Percentiles rank a stretch among this genome's conserved stretches.
These are phyloP conservation scores for Protonibea diacanthus DNA, from an alignment of 2,797 vertebrate genomes.

Conservation along the genomic window DNA sequence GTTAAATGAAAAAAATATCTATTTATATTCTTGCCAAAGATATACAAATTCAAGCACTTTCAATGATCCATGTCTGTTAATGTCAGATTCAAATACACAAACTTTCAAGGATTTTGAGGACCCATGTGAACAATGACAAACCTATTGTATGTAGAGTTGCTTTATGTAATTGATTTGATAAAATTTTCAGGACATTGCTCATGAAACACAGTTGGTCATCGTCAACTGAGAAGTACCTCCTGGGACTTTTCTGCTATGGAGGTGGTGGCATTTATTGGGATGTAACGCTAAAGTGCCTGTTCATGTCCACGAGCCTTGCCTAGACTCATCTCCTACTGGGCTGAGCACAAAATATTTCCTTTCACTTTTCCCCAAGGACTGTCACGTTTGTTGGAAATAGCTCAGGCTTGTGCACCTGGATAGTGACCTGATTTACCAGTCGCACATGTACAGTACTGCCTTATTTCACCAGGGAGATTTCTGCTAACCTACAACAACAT, in stretches of 20 bases:
- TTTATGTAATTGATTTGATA: neutral
- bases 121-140: too few relatives aligned
- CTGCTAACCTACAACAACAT: slow-evolving; percentile 7
- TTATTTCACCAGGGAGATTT: slow-evolving; percentile 7
- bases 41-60: too few relatives aligned
- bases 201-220: neutral
- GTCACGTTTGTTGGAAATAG: neutral
- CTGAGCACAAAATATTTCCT: neutral
- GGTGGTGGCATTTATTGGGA: neutral
- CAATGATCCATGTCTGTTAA: too few relatives aligned
- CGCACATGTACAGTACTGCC: neutral
- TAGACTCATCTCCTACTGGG: slow-evolving; percentile 7
- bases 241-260: neutral
- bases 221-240: neutral
- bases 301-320: neutral
- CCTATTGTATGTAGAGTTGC: neutral
- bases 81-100: too few relatives aligned
- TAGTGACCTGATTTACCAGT: slow-evolving; percentile 15
- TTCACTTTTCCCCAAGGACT: neutral
- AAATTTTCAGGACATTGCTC: neutral
- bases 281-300: neutral
- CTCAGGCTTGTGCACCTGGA: slow-evolving; percentile 13
- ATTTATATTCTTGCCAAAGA: too few relatives aligned
- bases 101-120: too few relatives aligned
- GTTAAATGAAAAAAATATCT: too few relatives aligned